phyloP scores from a whole-genome alignment of 2,888 invertebrate species.

The Chymomyza fuscimana region DNA sequence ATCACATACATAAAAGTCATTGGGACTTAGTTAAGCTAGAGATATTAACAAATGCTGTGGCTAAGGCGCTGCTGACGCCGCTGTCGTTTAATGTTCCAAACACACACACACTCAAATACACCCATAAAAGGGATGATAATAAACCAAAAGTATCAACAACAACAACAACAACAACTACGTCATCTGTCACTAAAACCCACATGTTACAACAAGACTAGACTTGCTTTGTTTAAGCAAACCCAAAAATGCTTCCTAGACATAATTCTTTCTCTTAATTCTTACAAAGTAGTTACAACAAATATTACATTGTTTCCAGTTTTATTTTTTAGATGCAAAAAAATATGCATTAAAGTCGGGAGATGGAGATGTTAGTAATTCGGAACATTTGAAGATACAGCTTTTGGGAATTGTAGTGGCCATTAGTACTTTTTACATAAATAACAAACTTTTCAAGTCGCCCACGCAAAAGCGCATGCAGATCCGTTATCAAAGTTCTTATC shows the following conservation, averaged over 20 bases:
- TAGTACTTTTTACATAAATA: too few relatives aligned
- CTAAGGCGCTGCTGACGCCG: conserved; percentile 13
- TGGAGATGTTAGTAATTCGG: too few relatives aligned
- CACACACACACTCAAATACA: not conserved
- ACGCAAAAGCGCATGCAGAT: too few relatives aligned
- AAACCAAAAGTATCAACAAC: conserved; percentile 32
- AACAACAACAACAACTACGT: conserved; percentile 42
- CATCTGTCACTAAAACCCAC: conserved; percentile 56
- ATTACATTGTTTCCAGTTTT: too few relatives aligned
- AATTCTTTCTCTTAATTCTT: not conserved
- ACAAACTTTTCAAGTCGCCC: too few relatives aligned
- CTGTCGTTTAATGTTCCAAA: conserved; percentile 42
- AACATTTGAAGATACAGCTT: too few relatives aligned
- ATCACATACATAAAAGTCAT: conserved; percentile 72
- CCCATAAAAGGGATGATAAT: conserved; percentile 23
- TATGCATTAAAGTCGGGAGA: too few relatives aligned
- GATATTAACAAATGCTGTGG: conserved; percentile 69
- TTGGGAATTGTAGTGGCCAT: too few relatives aligned
- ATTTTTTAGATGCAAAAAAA: too few relatives aligned
- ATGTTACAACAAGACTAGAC: conserved; percentile 36
- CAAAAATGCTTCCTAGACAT: not conserved
- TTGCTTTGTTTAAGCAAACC: not conserved
- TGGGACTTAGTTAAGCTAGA: conserved; percentile 71
- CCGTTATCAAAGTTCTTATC: too few relatives aligned
- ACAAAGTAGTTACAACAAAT: too few relatives aligned